Percentiles rank a stretch among this genome's conserved stretches.
Evolutionary conservation across 1,140 invertebrate genomes (phyloP).

Genomic region (Brachionus angularis): DNA sequence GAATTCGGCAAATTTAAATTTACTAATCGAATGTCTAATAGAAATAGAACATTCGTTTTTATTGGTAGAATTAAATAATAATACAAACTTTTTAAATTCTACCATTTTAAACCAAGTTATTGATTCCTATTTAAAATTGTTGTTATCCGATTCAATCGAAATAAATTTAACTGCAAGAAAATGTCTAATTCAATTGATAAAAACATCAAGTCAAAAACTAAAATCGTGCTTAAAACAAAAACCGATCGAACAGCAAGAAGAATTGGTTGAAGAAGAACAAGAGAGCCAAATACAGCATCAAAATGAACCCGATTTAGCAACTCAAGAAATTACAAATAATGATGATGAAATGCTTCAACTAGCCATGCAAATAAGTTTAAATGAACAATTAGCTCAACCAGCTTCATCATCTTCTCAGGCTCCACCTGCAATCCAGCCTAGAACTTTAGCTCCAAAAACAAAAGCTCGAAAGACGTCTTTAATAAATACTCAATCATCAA

Average conservation of each 20-base stretch:
- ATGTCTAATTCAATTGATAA: not conserved
- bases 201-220: slow-evolving; percentile 17
- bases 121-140: slow-evolving; percentile 9
- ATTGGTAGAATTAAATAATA: not conserved
- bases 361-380: not conserved
- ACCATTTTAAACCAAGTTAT: not conserved
- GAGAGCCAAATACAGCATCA: not conserved
- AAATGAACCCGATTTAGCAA: not conserved
- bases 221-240: too few relatives aligned
- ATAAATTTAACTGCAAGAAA: slow-evolving; percentile 2
- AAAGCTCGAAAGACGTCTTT: not conserved
- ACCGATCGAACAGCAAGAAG: not conserved
- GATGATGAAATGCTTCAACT: not conserved
- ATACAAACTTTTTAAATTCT: not conserved
- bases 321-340: not conserved
- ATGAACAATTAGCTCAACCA: not conserved
- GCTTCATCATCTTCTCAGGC: not conserved
- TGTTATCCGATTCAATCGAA: not conserved
- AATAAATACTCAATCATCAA: not conserved
- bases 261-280: not conserved
- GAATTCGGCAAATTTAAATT: slow-evolving; percentile 19
- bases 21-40: not conserved
- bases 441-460: not conserved
- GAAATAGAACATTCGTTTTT: slow-evolving; percentile 13
- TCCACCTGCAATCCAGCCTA: not conserved